Evolutionary conservation across 2,113 vertebrate species (phyloP).

Genomic region (Labeo rohita): DNA sequence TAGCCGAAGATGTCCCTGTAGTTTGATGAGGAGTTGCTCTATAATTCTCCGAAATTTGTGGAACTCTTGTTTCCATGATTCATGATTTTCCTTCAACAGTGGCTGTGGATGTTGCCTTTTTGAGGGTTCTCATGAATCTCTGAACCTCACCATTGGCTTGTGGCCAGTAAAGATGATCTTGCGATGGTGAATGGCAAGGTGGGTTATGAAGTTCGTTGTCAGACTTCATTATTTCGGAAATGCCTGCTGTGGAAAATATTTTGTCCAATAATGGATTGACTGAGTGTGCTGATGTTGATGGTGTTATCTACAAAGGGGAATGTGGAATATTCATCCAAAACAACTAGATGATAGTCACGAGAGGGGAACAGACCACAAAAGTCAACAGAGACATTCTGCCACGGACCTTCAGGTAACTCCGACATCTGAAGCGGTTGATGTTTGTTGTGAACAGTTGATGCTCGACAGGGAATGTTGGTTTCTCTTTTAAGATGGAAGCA

Average conservation of each 20-base stretch:
- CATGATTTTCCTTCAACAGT: conserved; percentile 7
- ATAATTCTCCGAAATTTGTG: not conserved
- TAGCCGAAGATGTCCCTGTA: too few relatives aligned
- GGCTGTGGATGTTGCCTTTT: not conserved
- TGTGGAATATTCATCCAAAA: not conserved
- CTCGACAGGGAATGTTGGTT: not conserved
- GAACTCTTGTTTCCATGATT: not conserved
- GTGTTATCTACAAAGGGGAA: not conserved
- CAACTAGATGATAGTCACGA: too few relatives aligned
- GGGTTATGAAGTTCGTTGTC: not conserved
- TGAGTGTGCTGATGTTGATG: not conserved
- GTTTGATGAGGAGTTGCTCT: too few relatives aligned
- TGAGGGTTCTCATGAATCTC: not conserved
- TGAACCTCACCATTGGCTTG: not conserved
- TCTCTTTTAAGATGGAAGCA: conserved; percentile 9
- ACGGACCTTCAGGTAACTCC: not conserved
- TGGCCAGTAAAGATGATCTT: not conserved
- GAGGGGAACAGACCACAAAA: too few relatives aligned
- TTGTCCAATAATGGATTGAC: not conserved
- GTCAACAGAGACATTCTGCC: not conserved
- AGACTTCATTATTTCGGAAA: too few relatives aligned
- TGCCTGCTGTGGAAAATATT: not conserved
- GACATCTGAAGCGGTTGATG: not conserved
- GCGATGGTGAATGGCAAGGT: not conserved
- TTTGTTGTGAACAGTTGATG: too few relatives aligned